A percentile compares a stretch with the other conserved stretches of the same genome.
phyloP scores from a whole-genome alignment of 1,140 invertebrate species.

The Nasonia giraulti region DNA sequence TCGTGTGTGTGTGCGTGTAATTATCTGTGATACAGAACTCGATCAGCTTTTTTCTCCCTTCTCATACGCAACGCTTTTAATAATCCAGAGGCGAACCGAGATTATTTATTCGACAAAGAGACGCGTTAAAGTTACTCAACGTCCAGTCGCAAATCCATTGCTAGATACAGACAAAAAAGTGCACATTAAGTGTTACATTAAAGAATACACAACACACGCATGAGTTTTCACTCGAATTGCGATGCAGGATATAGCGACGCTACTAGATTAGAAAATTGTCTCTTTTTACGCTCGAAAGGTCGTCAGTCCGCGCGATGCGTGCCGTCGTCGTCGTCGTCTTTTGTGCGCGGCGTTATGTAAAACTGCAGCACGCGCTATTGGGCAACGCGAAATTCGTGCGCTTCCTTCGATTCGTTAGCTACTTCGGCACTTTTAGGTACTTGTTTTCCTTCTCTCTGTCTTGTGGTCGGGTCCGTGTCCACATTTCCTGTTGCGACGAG shows the following conservation, averaged over 20 bases:
- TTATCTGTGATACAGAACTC: no score
- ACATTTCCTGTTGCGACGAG: no score
- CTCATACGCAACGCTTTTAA: no score
- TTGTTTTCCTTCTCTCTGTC: background rate
- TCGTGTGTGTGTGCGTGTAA: no score
- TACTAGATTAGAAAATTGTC: conserved; percentile 33
- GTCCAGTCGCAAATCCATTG: no score
- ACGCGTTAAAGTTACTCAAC: no score
- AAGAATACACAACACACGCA: no score
- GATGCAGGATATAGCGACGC: background rate
- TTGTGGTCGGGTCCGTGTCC: background rate
- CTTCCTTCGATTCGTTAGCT: background rate
- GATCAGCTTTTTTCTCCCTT: no score
- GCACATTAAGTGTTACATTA: background rate
- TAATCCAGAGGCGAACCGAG: no score
- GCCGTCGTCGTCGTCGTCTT: background rate
- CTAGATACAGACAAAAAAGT: no score
- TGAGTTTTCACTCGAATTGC: background rate
- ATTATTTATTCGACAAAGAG: no score
- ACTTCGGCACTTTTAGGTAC: background rate
- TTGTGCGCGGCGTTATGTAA: background rate
- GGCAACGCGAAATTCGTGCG: background rate
- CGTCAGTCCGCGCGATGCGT: conserved; percentile 5
- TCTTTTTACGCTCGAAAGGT: conserved; percentile 25
- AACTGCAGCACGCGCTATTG: background rate